These are phyloP conservation scores for Condylura cristata DNA, from an alignment of 2,113 vertebrate genomes.

Conservation along the genomic window DNA sequence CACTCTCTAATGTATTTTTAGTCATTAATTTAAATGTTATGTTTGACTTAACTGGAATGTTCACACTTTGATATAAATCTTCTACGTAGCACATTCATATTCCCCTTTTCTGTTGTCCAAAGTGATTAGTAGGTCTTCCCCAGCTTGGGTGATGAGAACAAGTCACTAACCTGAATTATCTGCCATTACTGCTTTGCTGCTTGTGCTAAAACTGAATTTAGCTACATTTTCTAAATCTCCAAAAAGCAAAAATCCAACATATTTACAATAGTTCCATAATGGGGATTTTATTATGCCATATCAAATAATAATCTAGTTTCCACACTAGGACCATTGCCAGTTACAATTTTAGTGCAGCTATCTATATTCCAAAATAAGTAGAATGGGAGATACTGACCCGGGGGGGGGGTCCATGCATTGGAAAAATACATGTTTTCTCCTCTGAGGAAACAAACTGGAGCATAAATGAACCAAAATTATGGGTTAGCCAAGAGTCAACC, in stretches of 20 bases:
- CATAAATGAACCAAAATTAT: not conserved
- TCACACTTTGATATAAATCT: slow-evolving; percentile 77
- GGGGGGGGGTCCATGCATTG: not conserved
- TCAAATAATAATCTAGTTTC: not conserved
- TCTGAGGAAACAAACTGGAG: not conserved
- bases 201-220: slow-evolving; percentile 67
- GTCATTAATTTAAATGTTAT: slow-evolving; percentile 78
- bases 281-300: not conserved
- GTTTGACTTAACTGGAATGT: slow-evolving; percentile 65
- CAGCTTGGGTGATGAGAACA: not conserved
- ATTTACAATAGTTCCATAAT: not conserved
- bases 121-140: slow-evolving; percentile 34
- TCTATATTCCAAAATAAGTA: not conserved
- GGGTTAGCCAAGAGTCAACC: not conserved
- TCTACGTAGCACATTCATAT: slow-evolving; percentile 42
- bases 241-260: not conserved
- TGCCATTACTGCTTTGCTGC: slow-evolving; percentile 43
- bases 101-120: slow-evolving; percentile 29
- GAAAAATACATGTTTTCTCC: not conserved
- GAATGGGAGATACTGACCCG: not conserved
- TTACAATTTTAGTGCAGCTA: not conserved
- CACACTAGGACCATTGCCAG: not conserved
- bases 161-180: not conserved
- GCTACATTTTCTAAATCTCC: slow-evolving; percentile 45
- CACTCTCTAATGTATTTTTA: slow-evolving; percentile 68